A percentile compares a stretch with the other conserved stretches of the same genome.
Evolutionary conservation across 1,140 invertebrate genomes (phyloP).

Genomic region (Phenacoccus solenopsis): DNA sequence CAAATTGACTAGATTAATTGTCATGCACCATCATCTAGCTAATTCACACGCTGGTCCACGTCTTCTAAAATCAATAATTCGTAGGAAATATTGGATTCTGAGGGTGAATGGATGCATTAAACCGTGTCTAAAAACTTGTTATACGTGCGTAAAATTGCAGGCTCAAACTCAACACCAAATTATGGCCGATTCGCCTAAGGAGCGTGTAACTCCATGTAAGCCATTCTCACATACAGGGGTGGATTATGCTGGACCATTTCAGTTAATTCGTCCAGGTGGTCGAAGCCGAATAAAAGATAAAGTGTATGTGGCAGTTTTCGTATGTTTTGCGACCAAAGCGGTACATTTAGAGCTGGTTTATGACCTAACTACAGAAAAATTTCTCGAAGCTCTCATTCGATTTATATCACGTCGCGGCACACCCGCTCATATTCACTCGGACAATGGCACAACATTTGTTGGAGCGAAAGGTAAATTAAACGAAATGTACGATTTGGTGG

Average conservation of each 20-base stretch:
- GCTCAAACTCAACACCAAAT: not conserved
- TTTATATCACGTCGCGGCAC: slow-evolving; percentile 28
- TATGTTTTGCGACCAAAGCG: slow-evolving; percentile 28
- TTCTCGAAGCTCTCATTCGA: slow-evolving; percentile 27
- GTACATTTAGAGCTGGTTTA: slow-evolving; percentile 29
- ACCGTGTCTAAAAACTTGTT: too few relatives aligned
- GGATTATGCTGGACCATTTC: slow-evolving; percentile 26
- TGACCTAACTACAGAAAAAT: slow-evolving; percentile 27
- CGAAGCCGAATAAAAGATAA: slow-evolving; percentile 6
- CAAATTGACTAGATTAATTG: too few relatives aligned
- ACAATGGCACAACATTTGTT: slow-evolving; percentile 22
- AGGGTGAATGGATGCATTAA: slow-evolving; percentile 22
- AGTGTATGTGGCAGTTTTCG: slow-evolving; percentile 26
- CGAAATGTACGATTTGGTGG: not conserved
- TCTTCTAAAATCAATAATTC: slow-evolving; percentile 22
- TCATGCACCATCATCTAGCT: too few relatives aligned
- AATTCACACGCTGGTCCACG: too few relatives aligned
- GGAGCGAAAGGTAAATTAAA: slow-evolving; percentile 18
- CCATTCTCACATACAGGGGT: slow-evolving; percentile 24
- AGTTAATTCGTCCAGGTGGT: not conserved
- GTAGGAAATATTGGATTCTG: slow-evolving; percentile 30
- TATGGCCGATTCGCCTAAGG: slow-evolving; percentile 22
- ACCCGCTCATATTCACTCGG: slow-evolving; percentile 9
- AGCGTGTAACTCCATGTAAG: slow-evolving; percentile 15
- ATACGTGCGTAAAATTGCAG: not conserved